Base-by-base conservation (phyloP, 2,797 vertebrate species). In the Momotus momota region DNA sequence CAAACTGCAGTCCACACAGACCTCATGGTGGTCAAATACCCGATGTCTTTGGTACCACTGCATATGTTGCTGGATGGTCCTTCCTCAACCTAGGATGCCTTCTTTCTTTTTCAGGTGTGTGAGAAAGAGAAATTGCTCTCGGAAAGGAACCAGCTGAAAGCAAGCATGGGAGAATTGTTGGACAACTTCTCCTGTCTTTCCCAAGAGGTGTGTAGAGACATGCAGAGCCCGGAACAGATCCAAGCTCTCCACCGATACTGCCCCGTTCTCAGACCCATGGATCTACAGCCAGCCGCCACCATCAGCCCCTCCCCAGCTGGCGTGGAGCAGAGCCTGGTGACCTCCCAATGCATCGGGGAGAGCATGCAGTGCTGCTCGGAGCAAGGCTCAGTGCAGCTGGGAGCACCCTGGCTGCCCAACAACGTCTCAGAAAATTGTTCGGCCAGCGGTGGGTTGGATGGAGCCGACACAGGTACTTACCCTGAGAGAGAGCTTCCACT, bases 141-240 rank as follows among this genome's bases (percentile, higher is more conserved):
- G 1, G 99, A 99, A 98, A 98, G 99, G 97, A 99, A 99, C 97
- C 99, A 99, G 94, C 98, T 99, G 98, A 99, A 99, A 97, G 99
- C 99, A 0, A 99, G 99, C 88, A 99, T 99, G 99, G 99, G 99
- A 16, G 99, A 99, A 97, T 98, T 99, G 93, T 98, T 99, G 98
- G 99, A 99, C 98, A 99, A 99, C 97, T 99, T 99, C 98, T 99
- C 99, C 16, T 99, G 99, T 93, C 98, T 99, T 96, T 99, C 99
- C 41, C 99, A 99, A 98, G 99, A 99, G 97, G 99, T 99, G 94
- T 99, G 99, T 96, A 97, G 99, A 94, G 99, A 99, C 86, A 99
- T 99, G 95, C 99, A 99, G 98, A 99, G 99, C 96, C 99, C 99
- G 0, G 99, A 99, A 98, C 99, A 99, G 98, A 99, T 99, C 95